A percentile compares a stretch with the other conserved stretches of the same genome.
phyloP scores from a whole-genome alignment of 2,113 vertebrate genomes.

The Syrrhaptes paradoxus region DNA sequence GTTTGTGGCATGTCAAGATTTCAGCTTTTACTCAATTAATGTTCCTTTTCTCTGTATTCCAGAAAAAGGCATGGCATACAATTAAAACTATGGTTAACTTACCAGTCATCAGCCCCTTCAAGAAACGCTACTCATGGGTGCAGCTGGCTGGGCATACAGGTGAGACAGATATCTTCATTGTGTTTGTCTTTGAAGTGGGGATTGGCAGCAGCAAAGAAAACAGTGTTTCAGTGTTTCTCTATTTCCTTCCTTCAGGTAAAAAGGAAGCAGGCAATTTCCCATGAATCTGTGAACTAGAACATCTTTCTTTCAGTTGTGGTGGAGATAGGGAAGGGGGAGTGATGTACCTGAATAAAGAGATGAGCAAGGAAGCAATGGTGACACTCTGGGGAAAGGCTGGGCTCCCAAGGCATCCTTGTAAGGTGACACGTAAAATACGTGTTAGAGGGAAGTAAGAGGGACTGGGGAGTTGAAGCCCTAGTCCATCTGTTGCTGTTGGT shows the following conservation, averaged over 20 bases:
- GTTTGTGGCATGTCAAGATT: neutral
- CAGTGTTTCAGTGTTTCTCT: neutral
- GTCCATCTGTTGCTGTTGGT: neutral
- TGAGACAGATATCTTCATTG: constrained; percentile 26
- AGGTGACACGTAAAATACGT: neutral
- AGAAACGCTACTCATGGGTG: constrained; percentile 91
- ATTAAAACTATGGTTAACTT: constrained; percentile 93
- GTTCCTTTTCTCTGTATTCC: constrained; percentile 56
- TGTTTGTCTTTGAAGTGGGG: neutral
- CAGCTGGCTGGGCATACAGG: constrained; percentile 97
- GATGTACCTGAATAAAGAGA: neutral
- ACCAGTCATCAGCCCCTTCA: constrained; percentile 88
- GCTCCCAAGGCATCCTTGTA: neutral
- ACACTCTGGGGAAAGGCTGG: neutral
- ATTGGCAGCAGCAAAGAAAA: neutral
- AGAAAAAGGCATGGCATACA: constrained; percentile 90
- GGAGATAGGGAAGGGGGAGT: neutral
- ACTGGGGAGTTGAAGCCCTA: neutral
- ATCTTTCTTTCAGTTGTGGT: neutral
- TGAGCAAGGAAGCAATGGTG: neutral
- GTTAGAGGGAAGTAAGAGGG: neutral
- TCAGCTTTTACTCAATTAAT: neutral
- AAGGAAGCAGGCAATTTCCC: neutral
- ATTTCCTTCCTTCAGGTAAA: neutral
- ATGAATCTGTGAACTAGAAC: neutral